Evolutionary conservation across 2,888 invertebrate genomes (phyloP).

Genomic region (Adineta ricciae): DNA sequence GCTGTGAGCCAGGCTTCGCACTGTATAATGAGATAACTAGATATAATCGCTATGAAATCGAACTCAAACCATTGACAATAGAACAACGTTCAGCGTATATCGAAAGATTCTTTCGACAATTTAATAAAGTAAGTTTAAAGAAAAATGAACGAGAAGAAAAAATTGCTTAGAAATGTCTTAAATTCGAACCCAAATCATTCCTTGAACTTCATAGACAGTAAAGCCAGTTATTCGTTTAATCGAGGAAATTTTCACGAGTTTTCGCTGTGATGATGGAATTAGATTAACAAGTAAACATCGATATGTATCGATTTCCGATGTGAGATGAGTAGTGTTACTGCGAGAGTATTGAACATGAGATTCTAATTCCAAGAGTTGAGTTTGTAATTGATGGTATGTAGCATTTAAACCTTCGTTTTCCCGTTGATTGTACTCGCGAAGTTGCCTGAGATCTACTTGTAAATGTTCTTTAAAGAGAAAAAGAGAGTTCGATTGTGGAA

Average conservation of each 20-base stretch:
- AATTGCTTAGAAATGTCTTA: background rate
- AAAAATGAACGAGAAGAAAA: background rate
- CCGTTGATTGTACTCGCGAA: background rate
- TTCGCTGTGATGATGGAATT: background rate
- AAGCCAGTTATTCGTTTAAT: background rate
- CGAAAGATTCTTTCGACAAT: background rate
- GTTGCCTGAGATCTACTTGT: background rate
- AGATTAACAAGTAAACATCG: background rate
- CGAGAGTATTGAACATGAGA: background rate
- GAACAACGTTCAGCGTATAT: background rate
- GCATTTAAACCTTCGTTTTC: background rate
- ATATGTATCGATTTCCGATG: background rate
- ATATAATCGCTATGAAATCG: background rate
- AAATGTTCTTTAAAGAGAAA: background rate
- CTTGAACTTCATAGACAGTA: background rate
- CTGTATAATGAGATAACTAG: background rate
- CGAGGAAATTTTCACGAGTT: background rate
- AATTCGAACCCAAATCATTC: background rate
- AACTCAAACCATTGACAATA: background rate
- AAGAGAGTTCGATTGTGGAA: background rate
- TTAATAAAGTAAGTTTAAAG: conserved; percentile 7
- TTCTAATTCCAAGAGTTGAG: background rate
- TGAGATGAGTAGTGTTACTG: background rate
- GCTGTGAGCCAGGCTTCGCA: background rate
- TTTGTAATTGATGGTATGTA: background rate